Evolutionary conservation across 2,797 vertebrate species (phyloP), one percentile per base, ranked within the genome.

Genomic region (Emys orbicularis): DNA sequence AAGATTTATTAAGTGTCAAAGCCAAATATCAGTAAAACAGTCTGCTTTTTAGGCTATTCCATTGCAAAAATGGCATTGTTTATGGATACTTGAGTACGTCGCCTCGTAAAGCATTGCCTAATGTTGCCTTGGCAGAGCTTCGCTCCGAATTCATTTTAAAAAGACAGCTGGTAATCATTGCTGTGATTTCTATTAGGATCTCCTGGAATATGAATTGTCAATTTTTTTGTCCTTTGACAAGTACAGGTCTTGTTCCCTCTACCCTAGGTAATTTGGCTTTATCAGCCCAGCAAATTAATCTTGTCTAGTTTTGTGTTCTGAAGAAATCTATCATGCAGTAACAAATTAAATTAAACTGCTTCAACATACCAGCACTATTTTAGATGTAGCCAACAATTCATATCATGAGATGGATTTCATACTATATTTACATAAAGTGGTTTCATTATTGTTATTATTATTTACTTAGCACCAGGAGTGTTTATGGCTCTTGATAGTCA

Each of bases 201-300:
- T 88, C 61, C 80, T 0, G 5, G 82, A 86, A 87, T 72, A 72
- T 88, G 49, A 94, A 93, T 85, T 92, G 50, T 92, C 83, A 90
- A 65, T 37, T 77, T 72, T 77, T 83, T 72, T 83, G 65, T 50
- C 83, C 81, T 94, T 77, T 94, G 84, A 96, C 72, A 96, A 85
- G 83, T 41, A 79, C 53, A 94, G 52, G 61, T 87, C 90, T 88
- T 88, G 72, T 96, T 95, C 85, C 53, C 59, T 91, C 90, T 81
- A 84, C 81, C 84, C 89, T 87, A 88, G 53, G 84, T 96, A 88
- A 96, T 94, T 96, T 96, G 47, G 81, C 93, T 97, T 95, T 95
- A 87, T 96, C 91, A 95, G 44, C 80, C 65, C 86, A 93, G 90
- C n/a, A 91, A 96, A 95, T 96, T 93, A 93, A 94, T 95, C 89